Conservation (phyloP, 2,888 invertebrate genomes). For the Dorcus parallelipipedus region DNA sequence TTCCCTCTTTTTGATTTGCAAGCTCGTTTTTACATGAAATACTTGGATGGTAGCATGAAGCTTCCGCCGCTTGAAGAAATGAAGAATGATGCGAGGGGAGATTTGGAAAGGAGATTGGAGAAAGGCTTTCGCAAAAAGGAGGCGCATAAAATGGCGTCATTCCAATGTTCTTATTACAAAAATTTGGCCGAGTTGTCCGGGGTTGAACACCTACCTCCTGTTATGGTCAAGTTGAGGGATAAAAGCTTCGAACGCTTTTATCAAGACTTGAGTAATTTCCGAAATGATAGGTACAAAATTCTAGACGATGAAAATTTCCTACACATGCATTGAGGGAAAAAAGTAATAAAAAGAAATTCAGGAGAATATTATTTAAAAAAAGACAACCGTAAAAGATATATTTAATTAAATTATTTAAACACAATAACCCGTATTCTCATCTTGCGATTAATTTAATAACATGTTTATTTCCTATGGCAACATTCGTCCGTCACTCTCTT, state of each 20-base stretch:
- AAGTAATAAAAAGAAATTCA: too few relatives aligned
- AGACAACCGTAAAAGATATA: too few relatives aligned
- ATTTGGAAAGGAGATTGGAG: constrained; percentile 54
- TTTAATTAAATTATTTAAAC: too few relatives aligned
- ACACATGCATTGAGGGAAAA: not conserved
- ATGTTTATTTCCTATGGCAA: too few relatives aligned
- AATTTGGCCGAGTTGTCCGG: constrained; percentile 63
- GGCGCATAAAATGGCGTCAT: constrained; percentile 79
- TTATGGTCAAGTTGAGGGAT: constrained; percentile 66
- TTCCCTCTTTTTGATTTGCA: constrained; percentile 71
- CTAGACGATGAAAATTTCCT: constrained; percentile 62
- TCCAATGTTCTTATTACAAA: constrained; percentile 68
- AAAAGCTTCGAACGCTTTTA: constrained; percentile 57
- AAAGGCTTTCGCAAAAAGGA: constrained; percentile 65
- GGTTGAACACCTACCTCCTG: constrained; percentile 61
- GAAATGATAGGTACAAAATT: constrained; percentile 64
- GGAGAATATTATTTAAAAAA: too few relatives aligned
- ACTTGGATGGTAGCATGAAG: constrained; percentile 56
- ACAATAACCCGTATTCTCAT: too few relatives aligned
- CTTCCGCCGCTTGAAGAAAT: constrained; percentile 65
- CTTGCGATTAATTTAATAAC: too few relatives aligned
- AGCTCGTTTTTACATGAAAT: constrained; percentile 59
- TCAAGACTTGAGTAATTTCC: constrained; percentile 63
- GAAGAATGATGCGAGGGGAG: constrained; percentile 57
- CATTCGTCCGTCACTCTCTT: too few relatives aligned